phyloP scores from a whole-genome alignment of 1,140 invertebrate species.

The Phortica variegata region DNA sequence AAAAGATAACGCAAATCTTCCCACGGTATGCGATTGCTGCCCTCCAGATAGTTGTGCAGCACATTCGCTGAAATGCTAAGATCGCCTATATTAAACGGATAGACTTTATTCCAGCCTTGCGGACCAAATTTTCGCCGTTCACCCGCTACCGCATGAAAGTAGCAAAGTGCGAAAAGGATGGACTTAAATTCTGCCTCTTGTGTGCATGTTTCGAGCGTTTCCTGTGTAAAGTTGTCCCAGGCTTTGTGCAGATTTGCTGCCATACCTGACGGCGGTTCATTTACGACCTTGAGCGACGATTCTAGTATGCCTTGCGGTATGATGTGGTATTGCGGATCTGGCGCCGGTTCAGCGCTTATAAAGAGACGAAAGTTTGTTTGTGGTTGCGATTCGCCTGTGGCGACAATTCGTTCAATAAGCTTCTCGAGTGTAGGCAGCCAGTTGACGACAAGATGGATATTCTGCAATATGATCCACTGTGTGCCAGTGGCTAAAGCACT shows the following conservation, averaged over 20 bases:
- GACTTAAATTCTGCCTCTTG: constrained; percentile 95
- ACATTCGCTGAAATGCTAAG: constrained; percentile 90
- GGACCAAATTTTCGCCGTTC: constrained; percentile 92
- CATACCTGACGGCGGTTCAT: constrained; percentile 94
- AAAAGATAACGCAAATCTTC: constrained; percentile 92
- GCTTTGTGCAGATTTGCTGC: constrained; percentile 92
- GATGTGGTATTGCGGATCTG: constrained; percentile 62
- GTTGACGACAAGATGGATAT: constrained; percentile 88
- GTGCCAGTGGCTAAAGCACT: constrained; percentile 75
- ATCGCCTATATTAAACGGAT: constrained; percentile 84
- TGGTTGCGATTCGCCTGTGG: constrained; percentile 52
- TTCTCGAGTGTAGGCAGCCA: constrained; percentile 90
- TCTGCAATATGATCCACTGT: constrained; percentile 92
- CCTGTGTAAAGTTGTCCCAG: constrained; percentile 91
- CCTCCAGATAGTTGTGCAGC: constrained; percentile 90
- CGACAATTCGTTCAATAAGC: constrained; percentile 71
- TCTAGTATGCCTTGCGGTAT: constrained; percentile 84
- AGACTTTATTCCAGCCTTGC: constrained; percentile 92
- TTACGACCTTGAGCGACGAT: constrained; percentile 93
- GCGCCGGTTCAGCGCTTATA: constrained; percentile 66
- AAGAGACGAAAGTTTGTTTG: constrained; percentile 66
- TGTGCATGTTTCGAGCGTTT: constrained; percentile 87
- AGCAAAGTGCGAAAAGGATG: constrained; percentile 89
- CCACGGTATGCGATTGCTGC: constrained; percentile 85
- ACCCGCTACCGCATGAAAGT: constrained; percentile 93